Conservation (phyloP, 2,113 vertebrate genomes). For the Echinops telfairi region DNA sequence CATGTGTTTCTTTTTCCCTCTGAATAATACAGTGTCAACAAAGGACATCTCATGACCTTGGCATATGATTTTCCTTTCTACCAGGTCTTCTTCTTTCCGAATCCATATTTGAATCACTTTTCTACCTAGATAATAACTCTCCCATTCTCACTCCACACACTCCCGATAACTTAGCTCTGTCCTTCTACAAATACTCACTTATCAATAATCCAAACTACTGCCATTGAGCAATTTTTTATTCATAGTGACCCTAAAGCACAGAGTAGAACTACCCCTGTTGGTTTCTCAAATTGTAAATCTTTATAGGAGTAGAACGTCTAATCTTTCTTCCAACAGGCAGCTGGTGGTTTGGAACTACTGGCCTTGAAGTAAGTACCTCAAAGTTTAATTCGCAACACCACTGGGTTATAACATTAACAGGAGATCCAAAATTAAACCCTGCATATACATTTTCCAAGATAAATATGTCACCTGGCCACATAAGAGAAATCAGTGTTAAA, state of each 20-base stretch:
- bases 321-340: no score
- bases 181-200: no score
- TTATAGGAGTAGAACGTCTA: no score
- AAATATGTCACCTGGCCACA: background rate
- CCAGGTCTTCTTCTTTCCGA: background rate
- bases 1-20: background rate
- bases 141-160: background rate
- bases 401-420: background rate
- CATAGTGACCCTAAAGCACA: no score
- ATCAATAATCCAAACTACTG: no score
- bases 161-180: background rate
- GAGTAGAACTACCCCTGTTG: no score
- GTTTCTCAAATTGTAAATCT: no score
- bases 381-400: no score
- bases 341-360: no score
- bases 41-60: background rate
- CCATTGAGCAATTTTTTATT: no score
- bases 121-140: background rate
- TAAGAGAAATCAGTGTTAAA: conserved; percentile 49
- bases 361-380: no score
- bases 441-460: conserved; percentile 39
- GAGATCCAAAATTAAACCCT: background rate
- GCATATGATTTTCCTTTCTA: background rate
- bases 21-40: background rate
- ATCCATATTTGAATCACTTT: background rate